Conservation (phyloP, 2,797 vertebrate genomes). For the Gallirallus australis region DNA sequence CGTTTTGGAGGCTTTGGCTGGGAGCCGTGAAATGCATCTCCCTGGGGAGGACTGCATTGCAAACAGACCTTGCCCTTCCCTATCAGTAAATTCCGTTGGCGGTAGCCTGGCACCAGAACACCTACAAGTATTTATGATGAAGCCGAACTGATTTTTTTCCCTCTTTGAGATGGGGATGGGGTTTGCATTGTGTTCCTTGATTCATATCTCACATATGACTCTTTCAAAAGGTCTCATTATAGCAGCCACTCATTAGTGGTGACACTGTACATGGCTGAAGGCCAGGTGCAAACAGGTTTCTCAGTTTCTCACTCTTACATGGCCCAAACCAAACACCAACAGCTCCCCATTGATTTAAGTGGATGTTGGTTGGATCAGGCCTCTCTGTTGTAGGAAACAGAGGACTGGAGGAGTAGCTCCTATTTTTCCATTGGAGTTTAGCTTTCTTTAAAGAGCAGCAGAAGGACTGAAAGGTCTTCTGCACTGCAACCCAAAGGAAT, state of each 20-base stretch:
- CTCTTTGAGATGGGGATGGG: neutral
- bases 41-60: neutral
- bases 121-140: neutral
- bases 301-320: constrained; percentile 5
- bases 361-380: neutral
- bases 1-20: constrained; percentile 40
- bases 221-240: neutral
- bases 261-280: neutral
- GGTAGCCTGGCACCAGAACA: constrained; percentile 1
- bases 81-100: constrained; percentile 31
- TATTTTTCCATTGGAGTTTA: neutral
- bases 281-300: constrained; percentile 44
- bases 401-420: neutral
- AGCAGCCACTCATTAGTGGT: constrained; percentile 27
- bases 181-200: neutral
- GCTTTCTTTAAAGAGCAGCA: neutral
- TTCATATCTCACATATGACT: neutral
- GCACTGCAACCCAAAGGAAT: neutral
- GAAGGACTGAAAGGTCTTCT: neutral
- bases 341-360: neutral
- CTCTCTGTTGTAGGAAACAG: neutral
- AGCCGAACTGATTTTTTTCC: neutral
- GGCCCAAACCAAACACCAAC: constrained; percentile 5
- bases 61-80: constrained; percentile 48
- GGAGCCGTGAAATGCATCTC: constrained; percentile 34